Base-by-base conservation (phyloP, 2,113 vertebrate species). In the Centrocercus urophasianus region DNA sequence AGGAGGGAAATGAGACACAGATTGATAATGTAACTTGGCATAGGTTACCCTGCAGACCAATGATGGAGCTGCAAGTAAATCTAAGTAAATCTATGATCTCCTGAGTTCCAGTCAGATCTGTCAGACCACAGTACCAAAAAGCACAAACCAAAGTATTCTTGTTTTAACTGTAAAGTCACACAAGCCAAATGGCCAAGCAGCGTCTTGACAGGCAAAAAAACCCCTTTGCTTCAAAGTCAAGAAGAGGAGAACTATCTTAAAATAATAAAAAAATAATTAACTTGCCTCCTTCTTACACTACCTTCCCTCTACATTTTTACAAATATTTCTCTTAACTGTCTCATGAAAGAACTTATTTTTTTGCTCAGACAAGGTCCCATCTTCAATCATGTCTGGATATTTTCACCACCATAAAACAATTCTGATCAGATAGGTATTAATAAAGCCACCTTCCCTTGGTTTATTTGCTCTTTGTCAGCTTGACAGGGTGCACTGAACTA, bases 391-490 rank as follows among this genome's bases (percentile, higher is more conserved):
- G 16, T 73, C 52, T 83, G 38, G 10, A 34, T 87, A 24, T 43
- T 79, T 96, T 95, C 57, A 79, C 59, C 38, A 48, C 59, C 25
- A 47, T 56, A 93, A 91, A 93, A 30, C 15, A 6, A 78, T 63
- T 72, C 52, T 86, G 80, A 91, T 89, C 36, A 90, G 64, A 90
- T 40, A 93, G 15, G 73, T 42, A 83, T 87, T 72, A 89, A 89
- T 89, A 93, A 85, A 93, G 45, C 61, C 32, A 73, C 57, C 45
- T 79, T 78, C 54, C 28, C 60, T 87, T 72, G 20, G 27, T 94
- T 96, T 89, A 88, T 93, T 92, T 94, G 38, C 20, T 81, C 90
- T 92, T 76, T 71, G 60, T 21, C 83, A 42, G 28, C 77, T 83
- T 15, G 3, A 87, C 81, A 78, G 32, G 61, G 25, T 92, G 45